Evolutionary conservation across 2,113 vertebrate genomes (phyloP), one percentile per base, ranked within the genome.

Genomic region (Muntiacus muntjak): DNA sequence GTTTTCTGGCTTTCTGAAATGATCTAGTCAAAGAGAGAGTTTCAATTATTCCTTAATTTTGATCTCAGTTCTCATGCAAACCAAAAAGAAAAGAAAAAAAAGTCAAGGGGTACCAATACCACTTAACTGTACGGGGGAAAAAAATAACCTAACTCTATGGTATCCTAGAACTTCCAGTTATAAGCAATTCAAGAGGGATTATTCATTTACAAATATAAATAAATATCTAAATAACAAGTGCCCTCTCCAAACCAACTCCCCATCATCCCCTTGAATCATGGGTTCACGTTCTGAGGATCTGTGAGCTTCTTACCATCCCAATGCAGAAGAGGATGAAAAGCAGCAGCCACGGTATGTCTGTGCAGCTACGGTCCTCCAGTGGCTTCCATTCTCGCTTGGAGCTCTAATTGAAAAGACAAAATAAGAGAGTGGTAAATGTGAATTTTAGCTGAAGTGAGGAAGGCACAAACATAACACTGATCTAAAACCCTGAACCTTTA

Each of bases 381-480:
- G 99, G 99, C 98, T 99, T 99, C 99, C 99, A 99, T 98, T 99
- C 99, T 99, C 99, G 98, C 98, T 99, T 99, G 98, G 99, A 99
- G 99, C 99, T 99, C 99, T 99, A 98, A 94, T 97, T 93, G 52
- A 98, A 84, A 97, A 98, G 12, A 93, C 10, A 91, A 96, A 95
- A 87, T 67, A 98, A 91, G 94, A 74, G 91, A 97, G 36, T 43
- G 58, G 25, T 36, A 71, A 58, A 97, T 13, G 36, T 85, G 50
- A 43, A n/a, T 55, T 83, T 58, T 45, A 78, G 2, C 79, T 95
- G 55, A 71, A 97, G 82, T 55, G n/a, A 50, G 28, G 78, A 94
- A 91, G 45, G 43, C 33, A 74, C 12, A 89, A 93, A 79, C 43
- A 64, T 13, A 86, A 8, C 4, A 15, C 33, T 50, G 54, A 62